A percentile compares a stretch with the other conserved stretches of the same genome.
Evolutionary conservation across 2,797 vertebrate genomes (phyloP).

Genomic region (Lithobates pipiens): DNA sequence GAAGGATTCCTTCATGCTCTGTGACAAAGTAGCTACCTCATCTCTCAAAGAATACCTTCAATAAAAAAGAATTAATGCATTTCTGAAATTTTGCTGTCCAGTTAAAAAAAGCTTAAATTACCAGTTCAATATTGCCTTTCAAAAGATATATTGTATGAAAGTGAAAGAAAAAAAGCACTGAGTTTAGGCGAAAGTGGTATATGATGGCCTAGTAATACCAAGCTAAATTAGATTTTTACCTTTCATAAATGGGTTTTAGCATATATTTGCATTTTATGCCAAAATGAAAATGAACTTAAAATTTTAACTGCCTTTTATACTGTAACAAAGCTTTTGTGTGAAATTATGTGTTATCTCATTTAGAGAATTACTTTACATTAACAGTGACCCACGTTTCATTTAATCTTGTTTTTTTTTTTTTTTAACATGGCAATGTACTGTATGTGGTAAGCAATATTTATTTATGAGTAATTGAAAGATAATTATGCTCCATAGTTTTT

Average conservation of each 20-base stretch:
- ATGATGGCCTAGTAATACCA: slow-evolving; percentile 20
- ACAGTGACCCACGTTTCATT: not conserved
- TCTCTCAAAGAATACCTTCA: slow-evolving; percentile 51
- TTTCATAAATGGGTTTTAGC: slow-evolving; percentile 25
- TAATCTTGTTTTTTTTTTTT: not conserved
- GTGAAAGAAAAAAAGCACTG: slow-evolving; percentile 12
- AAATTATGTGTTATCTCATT: slow-evolving; percentile 28
- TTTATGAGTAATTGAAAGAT: not conserved
- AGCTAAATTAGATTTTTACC: slow-evolving; percentile 44
- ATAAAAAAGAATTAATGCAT: slow-evolving; percentile 54
- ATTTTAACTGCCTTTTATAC: slow-evolving; percentile 21
- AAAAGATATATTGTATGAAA: slow-evolving; percentile 45
- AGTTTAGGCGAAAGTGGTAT: slow-evolving; percentile 20
- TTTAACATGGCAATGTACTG: not conserved
- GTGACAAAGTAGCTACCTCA: slow-evolving; percentile 47
- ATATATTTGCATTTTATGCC: slow-evolving; percentile 39
- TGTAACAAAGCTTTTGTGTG: slow-evolving; percentile 20
- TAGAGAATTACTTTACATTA: slow-evolving; percentile 20
- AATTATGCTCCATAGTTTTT: not conserved
- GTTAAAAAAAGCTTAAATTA: slow-evolving; percentile 47
- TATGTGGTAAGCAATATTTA: not conserved
- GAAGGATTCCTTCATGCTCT: slow-evolving; percentile 40
- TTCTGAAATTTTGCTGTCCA: slow-evolving; percentile 48
- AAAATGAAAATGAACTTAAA: slow-evolving; percentile 22
- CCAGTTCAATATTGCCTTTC: slow-evolving; percentile 50